Conservation (phyloP, 2,113 vertebrate species). For the Fregetta grallaria region DNA sequence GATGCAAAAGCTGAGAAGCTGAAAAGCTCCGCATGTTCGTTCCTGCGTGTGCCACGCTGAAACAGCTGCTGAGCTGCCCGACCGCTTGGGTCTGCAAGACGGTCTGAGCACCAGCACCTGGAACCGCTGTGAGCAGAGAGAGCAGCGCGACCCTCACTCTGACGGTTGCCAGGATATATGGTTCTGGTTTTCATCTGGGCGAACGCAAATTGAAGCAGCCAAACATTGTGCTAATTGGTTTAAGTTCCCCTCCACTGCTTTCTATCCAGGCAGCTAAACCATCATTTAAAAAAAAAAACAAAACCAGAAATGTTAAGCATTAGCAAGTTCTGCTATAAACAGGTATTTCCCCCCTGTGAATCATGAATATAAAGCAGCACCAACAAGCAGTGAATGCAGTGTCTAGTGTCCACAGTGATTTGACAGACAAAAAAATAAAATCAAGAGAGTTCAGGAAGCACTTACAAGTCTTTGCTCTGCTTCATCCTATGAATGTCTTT, state of each 20-base stretch:
- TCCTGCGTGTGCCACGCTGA: accelerated
- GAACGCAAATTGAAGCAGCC: not conserved
- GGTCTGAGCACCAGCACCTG: not conserved
- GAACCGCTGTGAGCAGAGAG: not conserved
- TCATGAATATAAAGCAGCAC: not conserved
- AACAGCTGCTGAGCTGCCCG: not conserved
- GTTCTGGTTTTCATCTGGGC: not conserved
- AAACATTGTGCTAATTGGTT: not conserved
- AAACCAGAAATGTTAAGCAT: not conserved
- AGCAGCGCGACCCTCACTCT: accelerated
- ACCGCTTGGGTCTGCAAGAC: not conserved
- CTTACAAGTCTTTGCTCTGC: constrained; percentile 94
- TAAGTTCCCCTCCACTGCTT: not conserved
- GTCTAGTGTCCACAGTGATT: not conserved
- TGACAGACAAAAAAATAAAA: not conserved
- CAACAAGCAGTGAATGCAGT: not conserved
- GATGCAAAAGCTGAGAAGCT: not conserved
- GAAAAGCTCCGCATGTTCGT: not conserved
- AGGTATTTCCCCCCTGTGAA: too few relatives aligned
- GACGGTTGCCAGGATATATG: not conserved
- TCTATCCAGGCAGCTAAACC: not conserved
- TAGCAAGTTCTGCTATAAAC: not conserved
- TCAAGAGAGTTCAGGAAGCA: not conserved
- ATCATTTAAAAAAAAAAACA: not conserved
- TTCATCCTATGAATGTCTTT: constrained; percentile 98